A percentile compares a stretch with the other conserved stretches of the same genome.
phyloP scores from a whole-genome alignment of 2,888 invertebrate genomes.

The Pandemis corylana region DNA sequence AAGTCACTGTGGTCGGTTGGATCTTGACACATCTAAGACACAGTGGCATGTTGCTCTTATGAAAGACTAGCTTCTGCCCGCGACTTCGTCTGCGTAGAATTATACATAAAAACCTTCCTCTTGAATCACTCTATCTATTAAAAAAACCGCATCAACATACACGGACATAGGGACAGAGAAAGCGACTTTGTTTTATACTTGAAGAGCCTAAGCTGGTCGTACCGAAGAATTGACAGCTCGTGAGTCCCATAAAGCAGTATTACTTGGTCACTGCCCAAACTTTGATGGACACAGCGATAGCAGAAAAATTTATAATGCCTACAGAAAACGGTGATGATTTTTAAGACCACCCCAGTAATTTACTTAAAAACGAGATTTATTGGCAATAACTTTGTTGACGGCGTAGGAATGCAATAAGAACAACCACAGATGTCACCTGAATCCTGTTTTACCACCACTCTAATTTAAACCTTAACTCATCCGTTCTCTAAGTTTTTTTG shows the following conservation, averaged over 20 bases:
- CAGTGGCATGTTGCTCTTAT: neutral
- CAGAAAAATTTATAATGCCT: neutral
- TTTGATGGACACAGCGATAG: slow-evolving; percentile 2
- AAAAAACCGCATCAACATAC: too few species aligned
- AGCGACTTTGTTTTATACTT: too few species aligned
- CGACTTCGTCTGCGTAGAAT: too few species aligned
- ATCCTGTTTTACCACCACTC: slow-evolving; percentile 23
- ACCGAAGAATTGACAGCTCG: neutral
- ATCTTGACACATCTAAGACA: neutral
- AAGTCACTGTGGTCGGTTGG: too few species aligned
- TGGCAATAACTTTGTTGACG: slow-evolving; percentile 12
- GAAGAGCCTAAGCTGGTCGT: neutral
- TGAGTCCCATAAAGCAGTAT: neutral
- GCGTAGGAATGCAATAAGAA: slow-evolving; percentile 33
- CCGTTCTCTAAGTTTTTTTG: neutral
- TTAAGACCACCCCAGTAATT: slow-evolving; percentile 12
- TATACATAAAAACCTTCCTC: too few species aligned
- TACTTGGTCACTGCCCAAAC: neutral
- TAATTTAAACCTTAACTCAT: neutral
- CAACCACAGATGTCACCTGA: slow-evolving; percentile 29
- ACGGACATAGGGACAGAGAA: too few species aligned
- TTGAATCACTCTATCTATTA: too few species aligned
- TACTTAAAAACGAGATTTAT: slow-evolving; percentile 16
- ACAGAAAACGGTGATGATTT: neutral
- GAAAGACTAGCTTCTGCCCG: too few species aligned